Evolutionary conservation across 1,140 invertebrate genomes (phyloP).

Genomic region (Drosophila sechellia): DNA sequence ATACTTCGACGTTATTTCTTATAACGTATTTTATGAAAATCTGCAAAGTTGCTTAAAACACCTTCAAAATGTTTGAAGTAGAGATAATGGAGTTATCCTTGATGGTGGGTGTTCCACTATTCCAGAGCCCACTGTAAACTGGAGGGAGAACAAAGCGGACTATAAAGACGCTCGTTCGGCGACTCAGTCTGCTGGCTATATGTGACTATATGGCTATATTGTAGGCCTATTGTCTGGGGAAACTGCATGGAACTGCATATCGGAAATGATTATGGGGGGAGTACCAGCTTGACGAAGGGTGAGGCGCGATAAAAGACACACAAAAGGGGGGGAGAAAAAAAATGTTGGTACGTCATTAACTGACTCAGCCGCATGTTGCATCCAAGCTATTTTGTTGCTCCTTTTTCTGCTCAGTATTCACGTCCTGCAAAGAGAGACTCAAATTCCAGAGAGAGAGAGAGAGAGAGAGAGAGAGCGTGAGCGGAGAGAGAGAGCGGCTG

Average conservation of each 20-base stretch:
- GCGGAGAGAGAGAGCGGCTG: background rate
- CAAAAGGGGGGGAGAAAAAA: background rate
- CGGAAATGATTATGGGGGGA: slow-evolving; percentile 67
- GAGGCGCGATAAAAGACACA: slow-evolving; percentile 2
- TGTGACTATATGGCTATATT: slow-evolving; percentile 7
- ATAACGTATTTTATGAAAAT: no score
- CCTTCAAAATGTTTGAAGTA: background rate
- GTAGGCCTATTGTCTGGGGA: slow-evolving; percentile 70
- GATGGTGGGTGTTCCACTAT: background rate
- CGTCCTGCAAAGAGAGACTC: slow-evolving; percentile 37
- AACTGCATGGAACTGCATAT: slow-evolving; percentile 63
- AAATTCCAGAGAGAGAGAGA: slow-evolving; percentile 3
- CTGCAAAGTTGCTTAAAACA: no score
- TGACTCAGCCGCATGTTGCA: slow-evolving; percentile 78
- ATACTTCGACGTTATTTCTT: no score
- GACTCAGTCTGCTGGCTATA: slow-evolving; percentile 28
- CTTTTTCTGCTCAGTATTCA: slow-evolving; percentile 9
- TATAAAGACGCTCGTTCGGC: slow-evolving; percentile 44
- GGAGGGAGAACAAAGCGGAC: slow-evolving; percentile 37
- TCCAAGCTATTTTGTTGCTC: slow-evolving; percentile 32
- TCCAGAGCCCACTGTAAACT: slow-evolving; percentile 14
- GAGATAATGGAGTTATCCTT: background rate
- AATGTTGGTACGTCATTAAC: slow-evolving; percentile 50
- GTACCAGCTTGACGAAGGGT: background rate
- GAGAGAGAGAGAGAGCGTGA: slow-evolving; percentile 2